phyloP scores from a whole-genome alignment of 2,797 vertebrate genomes.

The Arnoldichthys spilopterus region DNA sequence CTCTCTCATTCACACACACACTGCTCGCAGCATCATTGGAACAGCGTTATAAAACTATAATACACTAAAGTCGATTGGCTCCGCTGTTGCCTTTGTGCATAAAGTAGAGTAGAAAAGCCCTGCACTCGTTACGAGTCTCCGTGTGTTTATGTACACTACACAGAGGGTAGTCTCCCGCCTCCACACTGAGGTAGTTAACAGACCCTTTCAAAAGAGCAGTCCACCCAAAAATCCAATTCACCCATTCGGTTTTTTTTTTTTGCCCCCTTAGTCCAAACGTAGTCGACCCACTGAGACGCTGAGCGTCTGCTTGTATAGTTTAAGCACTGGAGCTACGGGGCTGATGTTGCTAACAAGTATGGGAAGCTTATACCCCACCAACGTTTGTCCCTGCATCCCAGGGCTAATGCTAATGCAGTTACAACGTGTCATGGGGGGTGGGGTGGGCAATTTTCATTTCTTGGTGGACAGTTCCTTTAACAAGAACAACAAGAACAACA shows the following conservation, averaged over 20 bases:
- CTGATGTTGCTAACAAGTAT: no score
- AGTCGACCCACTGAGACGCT: not conserved
- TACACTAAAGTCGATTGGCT: conserved; percentile 81
- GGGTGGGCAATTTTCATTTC: not conserved
- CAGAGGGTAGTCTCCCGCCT: conserved; percentile 90
- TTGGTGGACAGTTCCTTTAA: conserved; percentile 38
- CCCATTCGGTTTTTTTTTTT: no score
- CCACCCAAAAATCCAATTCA: conserved; percentile 2
- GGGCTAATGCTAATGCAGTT: no score
- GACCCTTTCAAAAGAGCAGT: conserved; percentile 83
- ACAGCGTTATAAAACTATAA: conserved; percentile 73
- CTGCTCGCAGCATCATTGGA: conserved; percentile 80
- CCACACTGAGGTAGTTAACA: conserved; percentile 95
- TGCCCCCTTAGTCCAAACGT: not conserved
- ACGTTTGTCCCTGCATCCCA: no score
- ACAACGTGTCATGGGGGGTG: no score
- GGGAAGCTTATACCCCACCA: no score
- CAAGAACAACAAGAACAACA: no score
- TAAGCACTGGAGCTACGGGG: not conserved
- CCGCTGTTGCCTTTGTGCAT: conserved; percentile 87
- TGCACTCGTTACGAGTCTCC: conserved; percentile 80
- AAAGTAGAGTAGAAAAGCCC: conserved; percentile 84
- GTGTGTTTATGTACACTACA: conserved; percentile 90
- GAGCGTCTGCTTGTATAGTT: not conserved
- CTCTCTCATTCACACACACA: conserved; percentile 3